Percentiles rank a stretch among this genome's conserved stretches.
Evolutionary conservation across 2,113 vertebrate genomes (phyloP).

Genomic region (Scytalopus superciliaris): DNA sequence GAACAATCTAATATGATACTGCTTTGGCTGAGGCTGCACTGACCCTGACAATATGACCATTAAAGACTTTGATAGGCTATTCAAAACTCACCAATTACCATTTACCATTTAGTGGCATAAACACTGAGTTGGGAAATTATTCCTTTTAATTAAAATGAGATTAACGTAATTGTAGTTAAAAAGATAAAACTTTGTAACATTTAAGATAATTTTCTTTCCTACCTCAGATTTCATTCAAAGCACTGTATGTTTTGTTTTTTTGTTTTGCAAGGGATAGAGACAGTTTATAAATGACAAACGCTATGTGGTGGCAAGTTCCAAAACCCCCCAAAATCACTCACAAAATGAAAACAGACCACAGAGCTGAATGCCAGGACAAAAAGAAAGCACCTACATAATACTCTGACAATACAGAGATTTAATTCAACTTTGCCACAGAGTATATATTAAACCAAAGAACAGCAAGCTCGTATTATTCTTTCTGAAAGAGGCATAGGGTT

Average conservation of each 20-base stretch:
- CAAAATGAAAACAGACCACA: neutral
- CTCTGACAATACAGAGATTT: neutral
- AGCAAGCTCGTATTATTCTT: neutral
- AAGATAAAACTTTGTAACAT: neutral
- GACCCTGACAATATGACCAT: neutral
- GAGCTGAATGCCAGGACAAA: neutral
- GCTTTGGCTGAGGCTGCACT: neutral
- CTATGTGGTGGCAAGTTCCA: neutral
- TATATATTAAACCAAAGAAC: neutral
- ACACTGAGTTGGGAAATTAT: neutral
- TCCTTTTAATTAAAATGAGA: neutral
- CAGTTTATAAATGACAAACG: neutral
- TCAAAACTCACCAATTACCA: neutral
- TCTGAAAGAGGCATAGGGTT: neutral
- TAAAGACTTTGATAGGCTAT: neutral
- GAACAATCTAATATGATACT: neutral
- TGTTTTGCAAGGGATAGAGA: neutral
- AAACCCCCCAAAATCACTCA: neutral
- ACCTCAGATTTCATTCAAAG: neutral
- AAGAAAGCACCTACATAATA: neutral
- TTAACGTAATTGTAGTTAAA: neutral
- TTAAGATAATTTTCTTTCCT: neutral
- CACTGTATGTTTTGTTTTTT: fast-evolving
- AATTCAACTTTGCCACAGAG: neutral
- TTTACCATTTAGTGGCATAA: neutral